Conservation (phyloP, 2,797 vertebrate species). For the Pyrocephalus nanus region DNA sequence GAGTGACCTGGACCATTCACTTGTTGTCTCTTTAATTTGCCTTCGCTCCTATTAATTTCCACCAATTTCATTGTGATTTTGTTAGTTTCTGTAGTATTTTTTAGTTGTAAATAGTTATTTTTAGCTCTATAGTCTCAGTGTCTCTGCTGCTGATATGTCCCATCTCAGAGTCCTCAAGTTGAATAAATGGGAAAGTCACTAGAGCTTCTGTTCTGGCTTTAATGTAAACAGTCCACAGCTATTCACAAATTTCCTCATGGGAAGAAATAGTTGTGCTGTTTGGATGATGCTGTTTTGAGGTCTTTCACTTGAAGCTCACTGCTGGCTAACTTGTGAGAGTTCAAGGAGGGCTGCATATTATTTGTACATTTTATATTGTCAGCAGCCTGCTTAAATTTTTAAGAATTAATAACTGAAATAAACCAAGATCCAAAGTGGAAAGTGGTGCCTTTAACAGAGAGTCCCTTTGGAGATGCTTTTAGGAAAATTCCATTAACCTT, state of each 20-base stretch:
- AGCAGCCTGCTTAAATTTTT: conserved; percentile 11
- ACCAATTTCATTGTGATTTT: not conserved
- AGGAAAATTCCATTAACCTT: conserved; percentile 62
- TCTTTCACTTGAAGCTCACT: not conserved
- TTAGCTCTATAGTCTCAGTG: not conserved
- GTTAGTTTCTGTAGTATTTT: not conserved
- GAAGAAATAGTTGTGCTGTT: not conserved
- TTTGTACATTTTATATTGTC: not conserved
- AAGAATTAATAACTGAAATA: conserved; percentile 15
- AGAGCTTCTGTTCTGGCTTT: not conserved
- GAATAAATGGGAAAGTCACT: not conserved
- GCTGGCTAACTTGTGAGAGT: not conserved
- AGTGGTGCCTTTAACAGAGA: not conserved
- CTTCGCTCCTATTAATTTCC: not conserved
- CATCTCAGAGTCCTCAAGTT: not conserved
- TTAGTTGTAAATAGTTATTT: not conserved
- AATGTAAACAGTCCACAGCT: not conserved
- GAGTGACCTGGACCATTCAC: not conserved
- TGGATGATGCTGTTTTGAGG: not conserved
- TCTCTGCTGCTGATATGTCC: not conserved
- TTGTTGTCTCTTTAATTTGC: not conserved
- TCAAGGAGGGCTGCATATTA: conserved; percentile 3
- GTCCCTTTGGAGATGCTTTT: conserved; percentile 9
- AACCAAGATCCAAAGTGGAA: conserved; percentile 7
- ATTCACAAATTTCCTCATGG: not conserved